Evolutionary conservation across 2,113 vertebrate genomes (phyloP).

Genomic region (Mandrillus leucophaeus): DNA sequence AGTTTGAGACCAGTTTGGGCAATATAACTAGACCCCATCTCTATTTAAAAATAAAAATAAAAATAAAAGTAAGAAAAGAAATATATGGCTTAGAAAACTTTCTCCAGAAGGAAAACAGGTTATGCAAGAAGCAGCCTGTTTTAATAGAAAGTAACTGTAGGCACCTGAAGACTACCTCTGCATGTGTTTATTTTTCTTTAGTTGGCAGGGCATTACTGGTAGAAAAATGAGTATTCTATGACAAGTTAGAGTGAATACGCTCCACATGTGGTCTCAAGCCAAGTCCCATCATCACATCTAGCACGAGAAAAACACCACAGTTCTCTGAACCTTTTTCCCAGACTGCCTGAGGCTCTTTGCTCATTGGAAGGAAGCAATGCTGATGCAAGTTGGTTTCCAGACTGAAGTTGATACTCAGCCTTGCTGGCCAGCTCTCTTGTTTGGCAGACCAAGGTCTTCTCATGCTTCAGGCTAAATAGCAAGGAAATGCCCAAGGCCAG

Average conservation of each 20-base stretch:
- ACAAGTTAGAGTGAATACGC: not conserved
- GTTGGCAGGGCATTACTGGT: not conserved
- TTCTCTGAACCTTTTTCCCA: not conserved
- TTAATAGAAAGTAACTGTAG: constrained; percentile 43
- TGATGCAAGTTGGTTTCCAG: not conserved
- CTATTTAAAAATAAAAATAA: no score
- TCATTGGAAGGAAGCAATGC: not conserved
- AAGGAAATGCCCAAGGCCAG: not conserved
- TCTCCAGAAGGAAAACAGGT: constrained; percentile 40
- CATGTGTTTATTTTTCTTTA: constrained; percentile 22
- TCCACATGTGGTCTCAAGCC: not conserved
- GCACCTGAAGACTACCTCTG: constrained; percentile 41
- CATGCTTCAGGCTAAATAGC: not conserved
- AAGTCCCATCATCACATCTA: not conserved
- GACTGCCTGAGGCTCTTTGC: not conserved
- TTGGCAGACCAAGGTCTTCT: not conserved
- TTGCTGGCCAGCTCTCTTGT: not conserved
- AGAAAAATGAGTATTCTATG: constrained; percentile 43
- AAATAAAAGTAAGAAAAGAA: not conserved
- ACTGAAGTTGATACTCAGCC: not conserved
- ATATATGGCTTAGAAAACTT: not conserved
- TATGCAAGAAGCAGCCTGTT: not conserved
- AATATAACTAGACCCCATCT: no score
- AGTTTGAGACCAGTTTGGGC: no score
- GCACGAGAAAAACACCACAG: not conserved